These are phyloP conservation scores for Ostrea denselamellosa DNA, from an alignment of 1,140 invertebrate species.

Conservation along the genomic window DNA sequence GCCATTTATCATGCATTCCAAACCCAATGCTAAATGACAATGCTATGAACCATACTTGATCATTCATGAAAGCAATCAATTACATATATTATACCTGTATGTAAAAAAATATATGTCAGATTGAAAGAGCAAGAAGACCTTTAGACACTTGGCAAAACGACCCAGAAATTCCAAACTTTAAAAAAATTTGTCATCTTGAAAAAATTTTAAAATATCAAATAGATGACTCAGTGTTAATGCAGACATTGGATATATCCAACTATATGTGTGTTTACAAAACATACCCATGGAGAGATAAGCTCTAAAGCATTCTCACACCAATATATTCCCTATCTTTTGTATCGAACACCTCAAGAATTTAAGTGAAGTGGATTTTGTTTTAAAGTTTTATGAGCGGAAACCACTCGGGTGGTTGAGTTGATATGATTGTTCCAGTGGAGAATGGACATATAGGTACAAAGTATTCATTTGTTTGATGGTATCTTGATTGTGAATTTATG, in stretches of 20 bases:
- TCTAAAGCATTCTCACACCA: constrained; percentile 29
- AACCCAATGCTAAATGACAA: constrained; percentile 14
- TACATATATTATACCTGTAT: constrained; percentile 11
- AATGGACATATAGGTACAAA: constrained; percentile 31
- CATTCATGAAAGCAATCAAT: constrained; percentile 16
- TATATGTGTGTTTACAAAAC: constrained; percentile 30
- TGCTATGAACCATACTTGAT: constrained; percentile 24
- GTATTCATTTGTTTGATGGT: constrained; percentile 32
- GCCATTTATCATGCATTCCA: not conserved
- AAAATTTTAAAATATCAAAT: constrained; percentile 27
- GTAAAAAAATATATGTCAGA: constrained; percentile 21
- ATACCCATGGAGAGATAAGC: constrained; percentile 30
- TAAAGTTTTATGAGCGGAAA: constrained; percentile 33
- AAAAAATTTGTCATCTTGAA: constrained; percentile 32
- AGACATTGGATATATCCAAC: constrained; percentile 5
- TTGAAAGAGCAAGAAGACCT: not conserved
- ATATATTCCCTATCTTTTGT: constrained; percentile 27
- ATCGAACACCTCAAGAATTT: constrained; percentile 29
- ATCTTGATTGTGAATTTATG: constrained; percentile 22
- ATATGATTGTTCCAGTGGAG: constrained; percentile 17
- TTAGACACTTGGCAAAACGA: not conserved
- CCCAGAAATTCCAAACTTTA: not conserved
- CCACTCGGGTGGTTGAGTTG: constrained; percentile 28
- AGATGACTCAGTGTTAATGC: constrained; percentile 6
- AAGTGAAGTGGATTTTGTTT: constrained; percentile 38